Evolutionary conservation across 2,113 vertebrate species (phyloP).

Genomic region (Cervus canadensis): DNA sequence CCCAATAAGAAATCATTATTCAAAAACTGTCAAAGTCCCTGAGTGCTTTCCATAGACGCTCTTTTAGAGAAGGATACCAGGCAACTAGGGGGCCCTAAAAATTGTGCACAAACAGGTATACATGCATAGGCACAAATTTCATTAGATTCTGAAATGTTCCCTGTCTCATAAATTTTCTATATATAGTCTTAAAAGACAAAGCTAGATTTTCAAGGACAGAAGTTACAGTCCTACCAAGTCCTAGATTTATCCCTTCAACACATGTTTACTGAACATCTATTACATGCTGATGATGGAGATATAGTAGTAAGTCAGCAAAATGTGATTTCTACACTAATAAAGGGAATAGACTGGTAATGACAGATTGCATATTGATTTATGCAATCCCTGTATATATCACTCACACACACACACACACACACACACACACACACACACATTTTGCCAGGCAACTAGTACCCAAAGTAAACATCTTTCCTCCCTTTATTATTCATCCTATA

Average conservation of each 20-base stretch:
- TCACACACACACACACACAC: neutral
- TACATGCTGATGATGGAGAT: neutral
- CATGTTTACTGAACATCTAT: neutral
- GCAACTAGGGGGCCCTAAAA: neutral
- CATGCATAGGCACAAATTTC: neutral
- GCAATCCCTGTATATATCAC: neutral
- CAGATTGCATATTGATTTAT: neutral
- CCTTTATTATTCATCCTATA: neutral
- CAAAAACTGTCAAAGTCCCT: neutral
- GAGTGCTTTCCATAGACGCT: neutral
- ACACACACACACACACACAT: neutral
- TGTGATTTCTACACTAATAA: neutral
- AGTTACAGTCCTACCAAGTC: neutral
- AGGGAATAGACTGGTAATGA: neutral
- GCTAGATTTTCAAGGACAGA: neutral
- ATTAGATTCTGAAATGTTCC: neutral
- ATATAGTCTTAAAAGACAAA: neutral
- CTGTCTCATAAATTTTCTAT: neutral
- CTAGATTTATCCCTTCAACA: neutral
- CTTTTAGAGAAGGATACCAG: neutral
- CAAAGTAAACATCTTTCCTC: neutral
- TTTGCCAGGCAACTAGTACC: neutral
- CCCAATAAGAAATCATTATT: neutral
- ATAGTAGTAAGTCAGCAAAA: neutral
- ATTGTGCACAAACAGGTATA: neutral